Evolutionary conservation across 2,888 invertebrate species (phyloP).

Genomic region (Dicyrtomina minuta): DNA sequence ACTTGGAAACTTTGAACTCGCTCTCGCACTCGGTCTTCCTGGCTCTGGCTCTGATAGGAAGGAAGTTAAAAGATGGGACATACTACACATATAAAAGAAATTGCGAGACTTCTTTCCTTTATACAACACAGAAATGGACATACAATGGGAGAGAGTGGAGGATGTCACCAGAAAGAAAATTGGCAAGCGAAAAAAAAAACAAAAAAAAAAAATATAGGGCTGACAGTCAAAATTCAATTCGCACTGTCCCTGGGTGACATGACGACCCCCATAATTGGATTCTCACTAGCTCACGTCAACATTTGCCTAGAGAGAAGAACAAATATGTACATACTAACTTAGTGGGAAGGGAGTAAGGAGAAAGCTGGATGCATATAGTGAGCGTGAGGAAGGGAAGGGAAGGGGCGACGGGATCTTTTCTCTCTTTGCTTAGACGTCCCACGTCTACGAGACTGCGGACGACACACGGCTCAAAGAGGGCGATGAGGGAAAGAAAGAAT

Average conservation of each 20-base stretch:
- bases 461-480: no score
- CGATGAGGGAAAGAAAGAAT: no score
- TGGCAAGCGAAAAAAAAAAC: background rate
- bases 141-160: slow-evolving; percentile 12
- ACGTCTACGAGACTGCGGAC: no score
- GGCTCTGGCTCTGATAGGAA: background rate
- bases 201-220: slow-evolving; percentile 7
- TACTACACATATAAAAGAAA: background rate
- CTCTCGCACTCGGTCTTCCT: no score
- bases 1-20: no score
- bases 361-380: no score
- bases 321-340: background rate
- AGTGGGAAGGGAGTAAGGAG: no score
- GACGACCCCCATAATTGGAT: slow-evolving; percentile 28
- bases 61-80: background rate
- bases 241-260: slow-evolving; percentile 29
- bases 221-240: slow-evolving; percentile 33
- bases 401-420: no score
- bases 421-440: no score
- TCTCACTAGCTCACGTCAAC: slow-evolving; percentile 25
- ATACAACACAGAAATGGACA: slow-evolving; percentile 9
- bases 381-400: no score
- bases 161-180: slow-evolving; percentile 20
- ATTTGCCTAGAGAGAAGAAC: slow-evolving; percentile 27
- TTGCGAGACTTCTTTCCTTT: no score